phyloP scores from a whole-genome alignment of 2,888 invertebrate species.

The Parthenolecanium corni region DNA sequence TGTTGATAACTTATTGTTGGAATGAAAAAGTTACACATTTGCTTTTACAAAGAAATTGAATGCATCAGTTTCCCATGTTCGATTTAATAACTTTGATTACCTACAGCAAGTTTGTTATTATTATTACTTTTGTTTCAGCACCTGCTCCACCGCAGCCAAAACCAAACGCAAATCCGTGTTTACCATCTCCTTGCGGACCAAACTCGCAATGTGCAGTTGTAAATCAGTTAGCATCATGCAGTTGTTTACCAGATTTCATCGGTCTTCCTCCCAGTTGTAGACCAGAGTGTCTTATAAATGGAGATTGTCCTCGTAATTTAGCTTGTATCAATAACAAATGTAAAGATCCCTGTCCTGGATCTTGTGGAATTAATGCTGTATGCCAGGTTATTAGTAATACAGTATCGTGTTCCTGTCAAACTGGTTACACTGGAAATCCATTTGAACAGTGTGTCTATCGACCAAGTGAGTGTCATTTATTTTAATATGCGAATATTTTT shows the following conservation, averaged over 20 bases:
- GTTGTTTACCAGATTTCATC: conserved; percentile 62
- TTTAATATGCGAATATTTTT: not conserved
- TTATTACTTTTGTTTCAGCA: conserved; percentile 3
- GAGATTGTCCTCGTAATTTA: conserved; percentile 62
- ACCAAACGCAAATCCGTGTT: conserved; percentile 47
- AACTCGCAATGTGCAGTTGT: conserved; percentile 58
- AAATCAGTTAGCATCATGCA: conserved; percentile 56
- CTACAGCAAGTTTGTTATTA: too few species aligned
- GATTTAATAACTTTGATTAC: too few species aligned
- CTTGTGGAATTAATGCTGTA: conserved; percentile 67
- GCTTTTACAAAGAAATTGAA: too few species aligned
- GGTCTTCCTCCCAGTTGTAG: conserved; percentile 71
- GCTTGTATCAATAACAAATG: conserved; percentile 73
- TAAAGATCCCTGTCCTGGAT: conserved; percentile 68
- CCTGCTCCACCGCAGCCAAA: conserved; percentile 17
- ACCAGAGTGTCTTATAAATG: conserved; percentile 70
- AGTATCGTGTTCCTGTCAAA: conserved; percentile 65
- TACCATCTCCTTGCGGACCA: conserved; percentile 70
- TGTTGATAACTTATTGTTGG: too few species aligned
- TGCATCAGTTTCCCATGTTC: too few species aligned
- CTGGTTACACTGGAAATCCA: conserved; percentile 68
- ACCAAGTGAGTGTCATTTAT: conserved; percentile 40
- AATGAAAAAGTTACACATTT: too few species aligned
- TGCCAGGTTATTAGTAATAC: conserved; percentile 68
- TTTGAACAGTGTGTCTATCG: conserved; percentile 61